A percentile compares a stretch with the other conserved stretches of the same genome.
phyloP scores from a whole-genome alignment of 1,140 invertebrate genomes.

The Thaumatotibia leucotreta region DNA sequence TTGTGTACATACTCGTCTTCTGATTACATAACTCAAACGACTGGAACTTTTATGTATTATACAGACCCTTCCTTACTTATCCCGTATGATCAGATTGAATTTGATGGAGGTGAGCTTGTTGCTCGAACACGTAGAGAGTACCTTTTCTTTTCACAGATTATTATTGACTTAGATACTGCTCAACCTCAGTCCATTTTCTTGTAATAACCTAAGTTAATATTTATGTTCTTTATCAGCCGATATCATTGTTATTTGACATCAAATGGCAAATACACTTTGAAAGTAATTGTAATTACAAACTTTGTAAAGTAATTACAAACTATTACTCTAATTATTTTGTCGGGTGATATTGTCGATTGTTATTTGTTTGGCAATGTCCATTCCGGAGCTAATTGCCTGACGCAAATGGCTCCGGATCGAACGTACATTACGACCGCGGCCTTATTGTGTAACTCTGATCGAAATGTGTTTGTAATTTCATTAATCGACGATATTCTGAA shows the following conservation, averaged over 20 bases:
- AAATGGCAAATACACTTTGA: too few relatives aligned
- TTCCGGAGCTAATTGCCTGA: conserved; percentile 8
- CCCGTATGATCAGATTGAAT: conserved; percentile 20
- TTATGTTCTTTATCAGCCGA: background rate
- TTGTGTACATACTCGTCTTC: too few relatives aligned
- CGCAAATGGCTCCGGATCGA: conserved; percentile 9
- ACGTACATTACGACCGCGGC: conserved; percentile 4
- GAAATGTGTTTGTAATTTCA: background rate
- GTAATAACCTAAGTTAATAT: background rate
- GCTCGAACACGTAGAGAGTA: background rate
- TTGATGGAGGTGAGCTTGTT: conserved; percentile 17
- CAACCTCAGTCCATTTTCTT: background rate
- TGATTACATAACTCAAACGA: conserved; percentile 15
- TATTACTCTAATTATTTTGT: conserved; percentile 9
- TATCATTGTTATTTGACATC: background rate
- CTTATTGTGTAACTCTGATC: conserved; percentile 2
- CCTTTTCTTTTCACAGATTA: background rate
- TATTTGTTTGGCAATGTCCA: conserved; percentile 13
- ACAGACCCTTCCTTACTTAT: conserved; percentile 2
- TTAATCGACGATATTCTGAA: background rate
- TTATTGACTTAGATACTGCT: background rate
- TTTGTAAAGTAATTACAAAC: background rate
- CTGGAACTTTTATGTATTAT: conserved; percentile 19
- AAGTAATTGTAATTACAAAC: background rate
- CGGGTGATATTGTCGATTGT: conserved; percentile 11